Evolutionary conservation across 2,888 invertebrate species (phyloP), one percentile per base, ranked within the genome.

Genomic region (Pristionchus arcanus): DNA sequence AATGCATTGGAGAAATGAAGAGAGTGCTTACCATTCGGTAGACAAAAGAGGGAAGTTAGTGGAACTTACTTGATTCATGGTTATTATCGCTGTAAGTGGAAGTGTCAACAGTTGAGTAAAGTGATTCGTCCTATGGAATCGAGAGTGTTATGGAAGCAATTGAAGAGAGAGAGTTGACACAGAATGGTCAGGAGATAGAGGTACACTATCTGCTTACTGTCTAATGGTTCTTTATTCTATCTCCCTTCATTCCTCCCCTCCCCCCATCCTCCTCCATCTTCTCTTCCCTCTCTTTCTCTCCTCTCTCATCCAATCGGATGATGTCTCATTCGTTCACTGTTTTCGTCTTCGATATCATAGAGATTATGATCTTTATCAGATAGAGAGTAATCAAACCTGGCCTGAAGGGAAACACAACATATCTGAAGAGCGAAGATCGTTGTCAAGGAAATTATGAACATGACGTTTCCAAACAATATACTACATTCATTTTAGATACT

Each of bases 21-120:
- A 11, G 42, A 63, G 37, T 77, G 11, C 49, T 81, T 21, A 81
- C 49, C 81, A 81, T 81, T 7, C 13, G 21, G 11, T 49, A 42
- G 81, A 81, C 53, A 11, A 53, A n/a, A 25, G 28, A 42, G 77
- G 77, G 25, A 37, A 42, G 15, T 31, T 19, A n/a, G 53, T 49
- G 81, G 42, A 42, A 81, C 81, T 81, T 19, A 81, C 81, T 28
- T 81, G 81, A 81, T 81, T 81, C 81, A 81, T 81, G n/a, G 37
- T 74, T 81, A 28, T 81, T 81, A 81, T 81, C 49, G 28, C 81
- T 49, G 53, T 49, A 42, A 28, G 81, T 49, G 49, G 49, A 49
- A 25, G 81, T 34, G 49, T 81, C 81, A 49, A 81, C 81, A 49
- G 49, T 49, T 25, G 71, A 31, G 71, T 49, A 74, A 21, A 34